Evolutionary conservation across 2,113 vertebrate species (phyloP), one percentile per base, ranked within the genome.

Genomic region (Nestor notabilis): DNA sequence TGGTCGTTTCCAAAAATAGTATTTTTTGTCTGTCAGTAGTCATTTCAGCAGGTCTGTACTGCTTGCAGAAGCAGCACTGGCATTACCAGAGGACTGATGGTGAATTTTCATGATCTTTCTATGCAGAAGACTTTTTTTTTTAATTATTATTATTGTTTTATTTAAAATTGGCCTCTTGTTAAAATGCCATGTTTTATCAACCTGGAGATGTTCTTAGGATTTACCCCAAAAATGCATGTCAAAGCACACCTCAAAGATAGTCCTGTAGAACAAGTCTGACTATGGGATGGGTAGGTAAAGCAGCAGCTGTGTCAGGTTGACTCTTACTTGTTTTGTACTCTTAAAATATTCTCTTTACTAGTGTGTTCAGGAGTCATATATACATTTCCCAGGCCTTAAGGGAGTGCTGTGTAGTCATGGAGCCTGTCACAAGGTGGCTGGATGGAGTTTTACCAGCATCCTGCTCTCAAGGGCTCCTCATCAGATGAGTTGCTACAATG

Each of bases 351-450:
- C 28, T 28, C 21, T 21, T 70, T 52, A 31, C 49, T 81, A 13
- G 9, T 17, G 28, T 44, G 7, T 75, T 83, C 43, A 24, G 31
- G 55, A 78, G 29, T 10, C 1, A 0, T 58, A 11, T 13, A 2
- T 12, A 16, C 7, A 3, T 76, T 86, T 68, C 52, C 75, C 39
- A 72, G 71, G 16, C 71, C 41, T 50, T 37, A 43, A 68, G 61
- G 46, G 47, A 63, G 12, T 11, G 29, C 43, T 66, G 61, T 0
- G 1, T n/a, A 9, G 9, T 41, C 21, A 1, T 2, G 12, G 70
- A 79, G 56, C 50, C 87, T 37, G 43, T 47, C 53, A 43, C 0
- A 0, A 74, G 81, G 46, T 43, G 24, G 11, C 75, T 90, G 70
- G n/a, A 11, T 1, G 25, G 56, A 17, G 25, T 83, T 64, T 68